These are phyloP conservation scores for Trachelus iudaicus DNA, from an alignment of 2,888 invertebrate genomes.

Conservation along the genomic window DNA sequence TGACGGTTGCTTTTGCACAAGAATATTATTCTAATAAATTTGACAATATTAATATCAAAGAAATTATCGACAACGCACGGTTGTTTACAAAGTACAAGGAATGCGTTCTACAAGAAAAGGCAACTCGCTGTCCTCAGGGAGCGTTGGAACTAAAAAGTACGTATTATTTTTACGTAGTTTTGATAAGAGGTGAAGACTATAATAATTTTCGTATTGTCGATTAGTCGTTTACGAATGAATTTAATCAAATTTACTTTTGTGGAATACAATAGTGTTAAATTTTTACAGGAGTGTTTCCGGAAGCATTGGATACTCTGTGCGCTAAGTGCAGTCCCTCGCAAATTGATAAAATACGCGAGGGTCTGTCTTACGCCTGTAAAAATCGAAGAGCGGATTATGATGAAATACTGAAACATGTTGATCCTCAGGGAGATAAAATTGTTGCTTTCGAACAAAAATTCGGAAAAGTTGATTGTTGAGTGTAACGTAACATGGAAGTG, in stretches of 20 bases:
- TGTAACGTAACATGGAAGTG: background rate
- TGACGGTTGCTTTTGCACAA: constrained; percentile 5
- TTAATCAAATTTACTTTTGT: background rate
- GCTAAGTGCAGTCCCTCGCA: constrained; percentile 35
- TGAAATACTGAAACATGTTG: constrained; percentile 18
- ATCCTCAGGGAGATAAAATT: constrained; percentile 30
- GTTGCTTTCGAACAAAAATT: constrained; percentile 30
- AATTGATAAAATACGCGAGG: constrained; percentile 25
- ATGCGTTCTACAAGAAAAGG: constrained; percentile 24
- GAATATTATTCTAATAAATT: constrained; percentile 31
- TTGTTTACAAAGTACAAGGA: constrained; percentile 35
- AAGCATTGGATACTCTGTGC: constrained; percentile 32
- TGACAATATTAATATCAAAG: constrained; percentile 28
- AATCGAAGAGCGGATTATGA: constrained; percentile 30
- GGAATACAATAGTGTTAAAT: background rate
- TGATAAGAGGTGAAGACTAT: background rate
- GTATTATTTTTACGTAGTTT: constrained; percentile 10
- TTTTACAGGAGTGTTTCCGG: constrained; percentile 32
- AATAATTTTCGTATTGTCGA: background rate
- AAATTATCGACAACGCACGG: constrained; percentile 33
- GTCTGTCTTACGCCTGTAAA: constrained; percentile 29
- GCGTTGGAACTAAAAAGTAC: constrained; percentile 32
- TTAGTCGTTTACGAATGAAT: background rate
- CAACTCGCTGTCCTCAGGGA: constrained; percentile 31
- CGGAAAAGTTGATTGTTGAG: constrained; percentile 28